Evolutionary conservation across 2,888 invertebrate species (phyloP).

Genomic region (Xestia sexstrigata): DNA sequence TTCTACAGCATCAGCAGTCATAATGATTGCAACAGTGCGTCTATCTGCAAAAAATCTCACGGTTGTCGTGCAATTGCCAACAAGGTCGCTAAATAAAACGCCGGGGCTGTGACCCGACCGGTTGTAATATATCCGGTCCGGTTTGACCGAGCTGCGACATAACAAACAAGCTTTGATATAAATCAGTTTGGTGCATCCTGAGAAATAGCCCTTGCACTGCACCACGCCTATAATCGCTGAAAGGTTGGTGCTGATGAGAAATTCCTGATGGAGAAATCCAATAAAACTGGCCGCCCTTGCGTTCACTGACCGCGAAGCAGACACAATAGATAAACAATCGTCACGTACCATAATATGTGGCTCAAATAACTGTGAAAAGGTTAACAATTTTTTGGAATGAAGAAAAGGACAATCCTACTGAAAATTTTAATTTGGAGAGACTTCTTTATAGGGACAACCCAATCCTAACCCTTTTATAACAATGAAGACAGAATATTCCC

Average conservation of each 20-base stretch:
- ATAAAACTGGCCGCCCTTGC: background rate
- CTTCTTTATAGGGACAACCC: background rate
- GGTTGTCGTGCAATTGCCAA: conserved; percentile 48
- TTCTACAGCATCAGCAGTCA: conserved; percentile 25
- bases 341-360: conserved; percentile 9
- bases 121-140: conserved; percentile 66
- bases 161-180: conserved; percentile 45
- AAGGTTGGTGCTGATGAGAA: background rate
- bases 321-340: conserved; percentile 4
- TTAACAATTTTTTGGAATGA: conserved; percentile 5
- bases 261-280: background rate
- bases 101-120: conserved; percentile 66
- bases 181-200: conserved; percentile 25
- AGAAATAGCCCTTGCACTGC: background rate
- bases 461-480: background rate
- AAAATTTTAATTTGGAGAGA: conserved; percentile 30
- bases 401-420: conserved; percentile 12
- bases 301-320: background rate
- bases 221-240: background rate
- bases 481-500: conserved; percentile 11
- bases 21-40: conserved; percentile 46
- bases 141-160: conserved; percentile 49
- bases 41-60: conserved; percentile 56
- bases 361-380: conserved; percentile 17
- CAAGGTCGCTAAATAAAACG: conserved; percentile 65